phyloP scores from a whole-genome alignment of 2,113 vertebrate genomes.

The Cercocebus atys region DNA sequence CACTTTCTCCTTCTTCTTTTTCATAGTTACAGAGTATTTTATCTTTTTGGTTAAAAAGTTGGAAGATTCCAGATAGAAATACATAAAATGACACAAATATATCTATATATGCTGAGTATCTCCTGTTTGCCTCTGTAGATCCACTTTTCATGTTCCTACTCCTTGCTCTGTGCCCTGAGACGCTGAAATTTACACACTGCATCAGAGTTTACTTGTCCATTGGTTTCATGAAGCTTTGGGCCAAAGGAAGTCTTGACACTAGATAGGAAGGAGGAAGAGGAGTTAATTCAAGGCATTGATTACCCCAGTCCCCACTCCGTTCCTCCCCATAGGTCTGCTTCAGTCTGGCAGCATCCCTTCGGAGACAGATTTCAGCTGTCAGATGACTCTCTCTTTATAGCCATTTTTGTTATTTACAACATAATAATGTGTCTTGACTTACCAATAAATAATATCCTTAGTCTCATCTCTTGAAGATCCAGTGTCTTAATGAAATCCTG shows the following conservation, averaged over 20 bases:
- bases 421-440: background rate
- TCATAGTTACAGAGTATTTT: background rate
- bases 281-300: background rate
- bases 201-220: background rate
- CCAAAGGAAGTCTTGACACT: background rate
- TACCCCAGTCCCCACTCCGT: background rate
- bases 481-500: background rate
- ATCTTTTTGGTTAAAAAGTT: background rate
- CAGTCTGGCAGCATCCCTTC: background rate
- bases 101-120: background rate
- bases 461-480: background rate
- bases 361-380: background rate
- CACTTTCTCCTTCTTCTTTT: background rate
- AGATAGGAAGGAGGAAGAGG: background rate
- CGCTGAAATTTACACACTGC: background rate
- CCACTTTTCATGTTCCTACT: background rate
- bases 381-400: background rate
- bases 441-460: background rate
- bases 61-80: background rate
- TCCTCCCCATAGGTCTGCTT: background rate
- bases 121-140: background rate
- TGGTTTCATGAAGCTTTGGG: background rate
- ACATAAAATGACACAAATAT: background rate
- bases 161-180: background rate
- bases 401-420: background rate